These are phyloP conservation scores for Spilarctia lutea DNA, from an alignment of 2,888 invertebrate species.

Conservation along the genomic window DNA sequence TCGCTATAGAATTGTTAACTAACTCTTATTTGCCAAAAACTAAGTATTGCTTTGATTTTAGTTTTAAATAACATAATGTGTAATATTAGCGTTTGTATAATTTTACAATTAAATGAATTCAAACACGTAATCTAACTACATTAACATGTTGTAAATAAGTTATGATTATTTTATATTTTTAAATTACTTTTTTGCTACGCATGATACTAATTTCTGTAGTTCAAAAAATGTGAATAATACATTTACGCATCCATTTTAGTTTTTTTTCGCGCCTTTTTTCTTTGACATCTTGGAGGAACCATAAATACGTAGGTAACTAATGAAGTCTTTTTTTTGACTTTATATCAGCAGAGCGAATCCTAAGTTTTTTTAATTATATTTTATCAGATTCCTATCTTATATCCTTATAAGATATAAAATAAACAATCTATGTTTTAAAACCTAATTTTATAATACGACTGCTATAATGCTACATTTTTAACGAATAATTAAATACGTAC, in stretches of 20 bases:
- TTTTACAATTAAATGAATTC: constrained; percentile 7
- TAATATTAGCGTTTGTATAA: constrained; percentile 10
- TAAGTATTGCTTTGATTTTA: constrained; percentile 24
- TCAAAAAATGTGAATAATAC: background rate
- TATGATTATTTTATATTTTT: constrained; percentile 17
- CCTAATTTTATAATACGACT: background rate
- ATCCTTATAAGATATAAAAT: background rate
- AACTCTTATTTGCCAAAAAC: constrained; percentile 15
- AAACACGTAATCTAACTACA: constrained; percentile 5
- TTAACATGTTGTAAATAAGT: constrained; percentile 23
- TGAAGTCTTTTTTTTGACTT: background rate
- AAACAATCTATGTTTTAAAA: background rate
- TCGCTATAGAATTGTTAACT: constrained; percentile 4
- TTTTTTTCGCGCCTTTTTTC: background rate
- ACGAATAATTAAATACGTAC: no score
- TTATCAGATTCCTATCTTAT: background rate
- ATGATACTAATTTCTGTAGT: constrained; percentile 18
- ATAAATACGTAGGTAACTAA: background rate
- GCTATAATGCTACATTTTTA: background rate
- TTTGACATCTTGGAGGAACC: background rate
- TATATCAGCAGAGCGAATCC: background rate
- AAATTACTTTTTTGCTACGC: constrained; percentile 15
- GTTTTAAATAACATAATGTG: constrained; percentile 15
- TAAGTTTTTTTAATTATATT: background rate
- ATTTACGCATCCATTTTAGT: background rate